phyloP scores from a whole-genome alignment of 2,113 vertebrate species.

The Geococcyx californianus region DNA sequence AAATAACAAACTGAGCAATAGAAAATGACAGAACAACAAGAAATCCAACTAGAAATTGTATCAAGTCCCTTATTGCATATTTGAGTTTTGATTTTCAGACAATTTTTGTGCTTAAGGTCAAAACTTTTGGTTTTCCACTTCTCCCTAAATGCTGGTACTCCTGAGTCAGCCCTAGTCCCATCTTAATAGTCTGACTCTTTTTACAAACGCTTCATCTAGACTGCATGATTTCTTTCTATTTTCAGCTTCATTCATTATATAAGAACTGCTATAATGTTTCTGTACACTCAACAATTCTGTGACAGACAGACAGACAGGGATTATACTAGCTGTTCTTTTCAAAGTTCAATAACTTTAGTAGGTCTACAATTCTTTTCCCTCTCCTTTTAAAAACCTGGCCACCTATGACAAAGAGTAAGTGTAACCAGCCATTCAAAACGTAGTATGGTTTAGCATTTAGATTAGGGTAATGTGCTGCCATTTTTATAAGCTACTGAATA shows the following conservation, averaged over 20 bases:
- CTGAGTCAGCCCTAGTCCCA: not conserved
- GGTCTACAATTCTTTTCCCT: not conserved
- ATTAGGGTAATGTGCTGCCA: not conserved
- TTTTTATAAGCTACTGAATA: not conserved
- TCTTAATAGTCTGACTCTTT: not conserved
- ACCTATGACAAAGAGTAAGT: not conserved
- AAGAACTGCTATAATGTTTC: not conserved
- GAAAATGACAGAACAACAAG: not conserved
- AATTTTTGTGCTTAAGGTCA: not conserved
- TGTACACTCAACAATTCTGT: not conserved
- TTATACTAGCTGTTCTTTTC: not conserved
- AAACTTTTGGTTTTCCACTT: not conserved
- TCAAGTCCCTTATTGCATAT: not conserved
- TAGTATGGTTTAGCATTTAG: not conserved
- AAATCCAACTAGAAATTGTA: not conserved
- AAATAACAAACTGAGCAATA: not conserved
- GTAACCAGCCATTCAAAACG: constrained; percentile 2
- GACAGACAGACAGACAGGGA: not conserved
- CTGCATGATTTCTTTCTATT: not conserved
- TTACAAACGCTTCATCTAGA: not conserved
- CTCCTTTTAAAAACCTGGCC: not conserved
- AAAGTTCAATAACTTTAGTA: not conserved
- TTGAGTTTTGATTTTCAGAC: not conserved
- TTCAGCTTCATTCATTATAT: not conserved
- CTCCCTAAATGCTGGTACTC: not conserved